Percentiles rank a stretch among this genome's conserved stretches.
phyloP scores from a whole-genome alignment of 1,140 invertebrate species.

The Lerema accius region DNA sequence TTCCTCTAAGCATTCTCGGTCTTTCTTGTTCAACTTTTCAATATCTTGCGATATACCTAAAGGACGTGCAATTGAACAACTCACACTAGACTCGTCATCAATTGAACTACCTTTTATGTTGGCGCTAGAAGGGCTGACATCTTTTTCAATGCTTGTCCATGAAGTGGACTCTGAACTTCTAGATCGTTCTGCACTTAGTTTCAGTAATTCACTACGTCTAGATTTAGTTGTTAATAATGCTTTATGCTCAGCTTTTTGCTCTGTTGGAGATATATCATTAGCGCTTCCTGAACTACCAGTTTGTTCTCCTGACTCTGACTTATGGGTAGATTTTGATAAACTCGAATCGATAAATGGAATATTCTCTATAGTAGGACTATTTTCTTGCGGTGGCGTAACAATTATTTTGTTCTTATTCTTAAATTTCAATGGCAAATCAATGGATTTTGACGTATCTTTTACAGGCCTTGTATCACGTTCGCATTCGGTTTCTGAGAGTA shows the following conservation, averaged over 20 bases:
- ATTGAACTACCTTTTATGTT: conserved; percentile 85
- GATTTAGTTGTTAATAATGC: conserved; percentile 76
- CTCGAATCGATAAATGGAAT: conserved; percentile 77
- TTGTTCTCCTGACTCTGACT: conserved; percentile 74
- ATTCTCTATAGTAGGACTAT: conserved; percentile 80
- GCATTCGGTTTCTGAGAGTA: conserved; percentile 64
- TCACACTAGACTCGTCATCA: conserved; percentile 90
- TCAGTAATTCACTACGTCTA: conserved; percentile 81
- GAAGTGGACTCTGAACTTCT: conserved; percentile 86
- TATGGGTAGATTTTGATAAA: conserved; percentile 65
- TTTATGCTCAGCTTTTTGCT: conserved; percentile 65
- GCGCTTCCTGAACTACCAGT: conserved; percentile 74
- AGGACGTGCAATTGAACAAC: conserved; percentile 89
- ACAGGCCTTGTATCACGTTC: conserved; percentile 53
- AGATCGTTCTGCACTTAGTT: conserved; percentile 85
- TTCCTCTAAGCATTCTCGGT: conserved; percentile 77
- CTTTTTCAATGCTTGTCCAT: conserved; percentile 85
- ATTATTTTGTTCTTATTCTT: conserved; percentile 83
- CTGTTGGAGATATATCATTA: conserved; percentile 71
- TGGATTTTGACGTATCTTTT: conserved; percentile 50
- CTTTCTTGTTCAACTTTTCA: conserved; percentile 84
- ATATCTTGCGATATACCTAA: conserved; percentile 89
- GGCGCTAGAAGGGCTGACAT: conserved; percentile 82
- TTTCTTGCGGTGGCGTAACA: conserved; percentile 81
- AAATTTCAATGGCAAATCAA: conserved; percentile 69